These are phyloP conservation scores for Sclerurus mexicanus DNA, from an alignment of 2,113 vertebrate species.

Conservation along the genomic window DNA sequence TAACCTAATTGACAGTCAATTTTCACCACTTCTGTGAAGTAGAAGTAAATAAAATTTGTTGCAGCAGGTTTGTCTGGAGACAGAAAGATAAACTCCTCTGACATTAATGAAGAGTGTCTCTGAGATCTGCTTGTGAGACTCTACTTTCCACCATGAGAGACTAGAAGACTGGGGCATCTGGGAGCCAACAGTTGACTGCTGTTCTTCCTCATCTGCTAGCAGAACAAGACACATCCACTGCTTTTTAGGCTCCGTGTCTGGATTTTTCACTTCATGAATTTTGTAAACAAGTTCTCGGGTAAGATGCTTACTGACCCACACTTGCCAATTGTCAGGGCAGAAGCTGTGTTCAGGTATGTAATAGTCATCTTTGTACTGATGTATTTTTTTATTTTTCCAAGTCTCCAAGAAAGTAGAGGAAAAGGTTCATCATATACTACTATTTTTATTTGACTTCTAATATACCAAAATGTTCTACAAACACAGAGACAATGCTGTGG, in stretches of 20 bases:
- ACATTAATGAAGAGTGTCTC: not conserved
- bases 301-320: not conserved
- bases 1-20: not conserved
- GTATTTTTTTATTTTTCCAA: not conserved
- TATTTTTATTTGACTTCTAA: not conserved
- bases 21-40: not conserved
- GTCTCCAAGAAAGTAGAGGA: not conserved
- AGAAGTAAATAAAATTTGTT: not conserved
- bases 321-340: not conserved
- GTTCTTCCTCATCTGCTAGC: not conserved
- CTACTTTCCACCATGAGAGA: not conserved
- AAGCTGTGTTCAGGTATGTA: not conserved
- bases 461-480: not conserved
- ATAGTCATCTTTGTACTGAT: not conserved
- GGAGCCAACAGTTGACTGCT: not conserved
- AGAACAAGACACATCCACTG: not conserved
- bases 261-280: not conserved
- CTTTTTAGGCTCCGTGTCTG: not conserved
- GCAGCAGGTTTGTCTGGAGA: not conserved
- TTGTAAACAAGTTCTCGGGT: not conserved
- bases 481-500: not conserved
- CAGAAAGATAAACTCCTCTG: not conserved
- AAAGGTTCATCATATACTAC: not conserved
- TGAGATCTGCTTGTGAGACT: not conserved
- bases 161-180: fast-evolving